Percentiles rank a stretch among this genome's conserved stretches.
Evolutionary conservation across 2,797 vertebrate genomes (phyloP).

Genomic region (Poecilia gillii): DNA sequence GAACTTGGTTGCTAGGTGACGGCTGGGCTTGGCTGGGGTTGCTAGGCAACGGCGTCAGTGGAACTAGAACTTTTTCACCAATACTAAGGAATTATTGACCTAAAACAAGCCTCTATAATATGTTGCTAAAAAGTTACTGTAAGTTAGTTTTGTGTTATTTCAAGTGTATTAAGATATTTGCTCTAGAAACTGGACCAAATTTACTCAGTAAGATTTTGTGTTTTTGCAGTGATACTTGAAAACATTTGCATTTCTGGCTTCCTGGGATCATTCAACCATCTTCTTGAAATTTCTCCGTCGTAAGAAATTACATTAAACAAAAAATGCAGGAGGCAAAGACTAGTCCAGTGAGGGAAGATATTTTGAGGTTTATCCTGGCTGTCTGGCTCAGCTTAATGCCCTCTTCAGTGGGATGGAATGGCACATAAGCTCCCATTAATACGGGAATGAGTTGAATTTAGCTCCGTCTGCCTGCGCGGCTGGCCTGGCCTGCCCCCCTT

Average conservation of each 20-base stretch:
- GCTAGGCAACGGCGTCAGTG: too few species aligned
- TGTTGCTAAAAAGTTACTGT: too few species aligned
- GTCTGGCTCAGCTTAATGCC: conserved; percentile 78
- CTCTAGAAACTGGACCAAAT: too few species aligned
- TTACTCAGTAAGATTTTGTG: too few species aligned
- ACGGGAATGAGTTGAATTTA: conserved; percentile 86
- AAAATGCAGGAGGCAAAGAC: conserved; percentile 50
- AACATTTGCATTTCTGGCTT: not conserved
- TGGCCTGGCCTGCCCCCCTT: conserved; percentile 61
- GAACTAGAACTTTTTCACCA: too few species aligned
- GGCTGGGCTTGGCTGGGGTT: too few species aligned
- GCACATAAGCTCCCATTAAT: conserved; percentile 84
- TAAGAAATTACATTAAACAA: not conserved
- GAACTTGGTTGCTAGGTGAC: too few species aligned
- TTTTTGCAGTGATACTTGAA: not conserved
- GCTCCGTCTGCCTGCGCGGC: conserved; percentile 76
- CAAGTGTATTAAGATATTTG: too few species aligned
- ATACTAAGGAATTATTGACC: too few species aligned
- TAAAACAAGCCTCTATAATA: too few species aligned
- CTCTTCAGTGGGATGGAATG: conserved; percentile 79
- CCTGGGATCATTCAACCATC: not conserved
- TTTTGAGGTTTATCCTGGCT: conserved; percentile 80
- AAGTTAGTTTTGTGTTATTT: too few species aligned
- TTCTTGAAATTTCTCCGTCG: not conserved
- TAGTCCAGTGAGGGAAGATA: conserved; percentile 63